These are phyloP conservation scores for Tetanocera ferruginea DNA, from an alignment of 2,888 invertebrate species.

Conservation along the genomic window DNA sequence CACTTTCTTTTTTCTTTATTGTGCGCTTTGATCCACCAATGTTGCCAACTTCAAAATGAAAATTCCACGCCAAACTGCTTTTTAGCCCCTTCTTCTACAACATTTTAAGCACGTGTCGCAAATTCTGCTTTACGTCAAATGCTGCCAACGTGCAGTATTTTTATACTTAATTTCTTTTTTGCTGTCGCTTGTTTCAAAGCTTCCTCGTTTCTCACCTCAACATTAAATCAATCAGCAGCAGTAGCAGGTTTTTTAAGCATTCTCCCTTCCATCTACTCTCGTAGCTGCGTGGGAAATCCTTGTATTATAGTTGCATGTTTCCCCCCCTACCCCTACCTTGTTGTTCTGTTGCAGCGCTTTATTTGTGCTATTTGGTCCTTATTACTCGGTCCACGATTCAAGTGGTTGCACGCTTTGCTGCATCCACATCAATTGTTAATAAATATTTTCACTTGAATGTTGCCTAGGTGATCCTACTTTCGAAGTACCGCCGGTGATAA, in stretches of 20 bases:
- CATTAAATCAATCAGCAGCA: conserved; percentile 8
- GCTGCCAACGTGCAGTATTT: background rate
- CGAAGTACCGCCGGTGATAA: background rate
- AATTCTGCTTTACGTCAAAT: conserved; percentile 4
- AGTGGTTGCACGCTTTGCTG: conserved; percentile 20
- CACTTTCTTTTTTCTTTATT: background rate
- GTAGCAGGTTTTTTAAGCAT: background rate
- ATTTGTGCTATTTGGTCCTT: background rate
- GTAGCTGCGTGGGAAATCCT: background rate
- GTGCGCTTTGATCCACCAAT: background rate
- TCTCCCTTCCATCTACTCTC: background rate
- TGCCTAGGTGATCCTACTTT: background rate
- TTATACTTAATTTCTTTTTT: background rate
- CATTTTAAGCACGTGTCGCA: conserved; percentile 10
- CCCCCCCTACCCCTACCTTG: background rate
- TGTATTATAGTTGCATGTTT: background rate
- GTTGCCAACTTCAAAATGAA: conserved; percentile 1
- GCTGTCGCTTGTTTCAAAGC: background rate
- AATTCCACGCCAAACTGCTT: background rate
- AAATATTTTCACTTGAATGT: background rate
- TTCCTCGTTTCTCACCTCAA: background rate
- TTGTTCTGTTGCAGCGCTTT: background rate
- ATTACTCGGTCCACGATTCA: background rate
- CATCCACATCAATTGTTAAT: conserved; percentile 1
- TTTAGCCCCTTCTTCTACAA: background rate